A percentile compares a stretch with the other conserved stretches of the same genome.
phyloP scores from a whole-genome alignment of 2,888 invertebrate species.

The Lycia hirtaria region DNA sequence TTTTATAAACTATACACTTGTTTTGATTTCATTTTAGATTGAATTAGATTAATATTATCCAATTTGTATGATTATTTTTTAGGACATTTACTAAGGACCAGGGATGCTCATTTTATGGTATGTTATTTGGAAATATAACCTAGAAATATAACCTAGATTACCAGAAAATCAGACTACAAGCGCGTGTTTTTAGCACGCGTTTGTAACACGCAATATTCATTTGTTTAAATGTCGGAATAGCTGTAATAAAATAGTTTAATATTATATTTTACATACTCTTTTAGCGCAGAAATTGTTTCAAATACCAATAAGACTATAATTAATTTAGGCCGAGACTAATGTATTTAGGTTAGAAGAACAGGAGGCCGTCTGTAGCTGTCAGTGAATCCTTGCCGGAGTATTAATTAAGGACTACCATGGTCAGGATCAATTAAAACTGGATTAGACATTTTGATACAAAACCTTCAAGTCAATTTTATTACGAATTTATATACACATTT shows the following conservation, averaged over 20 bases:
- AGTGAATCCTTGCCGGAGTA: slow-evolving; percentile 14
- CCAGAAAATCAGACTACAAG: too few relatives aligned
- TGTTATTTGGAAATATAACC: too few relatives aligned
- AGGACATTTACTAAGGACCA: too few relatives aligned
- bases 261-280: background rate
- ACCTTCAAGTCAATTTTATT: background rate
- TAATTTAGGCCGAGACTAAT: slow-evolving; percentile 54
- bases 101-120: too few relatives aligned
- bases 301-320: slow-evolving; percentile 38
- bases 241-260: background rate
- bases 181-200: too few relatives aligned
- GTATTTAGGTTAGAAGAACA: slow-evolving; percentile 56
- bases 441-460: background rate
- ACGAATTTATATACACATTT: background rate
- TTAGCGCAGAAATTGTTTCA: background rate
- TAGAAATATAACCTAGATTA: too few relatives aligned
- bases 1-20: too few relatives aligned
- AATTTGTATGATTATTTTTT: too few relatives aligned
- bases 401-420: slow-evolving; percentile 9
- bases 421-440: background rate
- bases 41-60: too few relatives aligned
- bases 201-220: too few relatives aligned
- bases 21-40: too few relatives aligned
- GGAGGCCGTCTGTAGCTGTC: slow-evolving; percentile 38
- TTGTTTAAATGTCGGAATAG: too few relatives aligned